Conservation (phyloP, 2,797 vertebrate genomes). For the Dendrocincla tyrannina region DNA sequence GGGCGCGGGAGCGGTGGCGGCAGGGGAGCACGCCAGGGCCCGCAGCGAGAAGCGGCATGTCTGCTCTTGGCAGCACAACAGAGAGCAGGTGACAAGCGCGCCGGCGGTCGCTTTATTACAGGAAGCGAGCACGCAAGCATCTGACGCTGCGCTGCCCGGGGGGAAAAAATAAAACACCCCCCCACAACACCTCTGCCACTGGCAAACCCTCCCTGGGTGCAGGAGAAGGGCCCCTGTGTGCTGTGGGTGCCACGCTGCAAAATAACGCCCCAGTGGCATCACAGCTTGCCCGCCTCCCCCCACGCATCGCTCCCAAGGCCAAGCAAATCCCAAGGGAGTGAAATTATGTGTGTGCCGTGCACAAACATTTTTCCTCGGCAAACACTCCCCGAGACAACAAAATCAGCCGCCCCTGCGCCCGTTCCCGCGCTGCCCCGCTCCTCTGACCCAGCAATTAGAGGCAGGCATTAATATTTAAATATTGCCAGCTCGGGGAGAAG, state of each 20-base stretch:
- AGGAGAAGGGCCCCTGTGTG: neutral
- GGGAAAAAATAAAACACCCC: neutral
- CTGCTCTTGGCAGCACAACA: constrained; percentile 58
- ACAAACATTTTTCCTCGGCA: constrained; percentile 22
- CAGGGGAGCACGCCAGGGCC: constrained; percentile 36
- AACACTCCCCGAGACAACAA: constrained; percentile 19
- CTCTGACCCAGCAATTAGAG: constrained; percentile 49
- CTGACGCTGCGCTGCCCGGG: neutral
- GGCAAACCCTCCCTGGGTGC: neutral
- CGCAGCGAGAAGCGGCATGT: constrained; percentile 60
- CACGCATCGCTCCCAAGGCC: neutral
- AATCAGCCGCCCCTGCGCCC: neutral
- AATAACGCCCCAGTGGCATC: neutral
- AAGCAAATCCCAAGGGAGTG: neutral
- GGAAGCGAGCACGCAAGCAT: constrained; percentile 34
- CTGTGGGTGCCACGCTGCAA: neutral
- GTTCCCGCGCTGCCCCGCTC: neutral
- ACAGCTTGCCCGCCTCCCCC: neutral
- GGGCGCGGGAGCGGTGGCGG: neutral
- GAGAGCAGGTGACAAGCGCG: constrained; percentile 66
- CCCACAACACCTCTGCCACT: neutral
- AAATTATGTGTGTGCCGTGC: neutral
- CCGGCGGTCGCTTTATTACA: constrained; percentile 40
- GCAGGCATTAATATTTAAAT: constrained; percentile 56
- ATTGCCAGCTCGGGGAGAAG: constrained; percentile 37